Base-by-base conservation (phyloP, 2,888 invertebrate species). In the Creontiades dilutus region DNA sequence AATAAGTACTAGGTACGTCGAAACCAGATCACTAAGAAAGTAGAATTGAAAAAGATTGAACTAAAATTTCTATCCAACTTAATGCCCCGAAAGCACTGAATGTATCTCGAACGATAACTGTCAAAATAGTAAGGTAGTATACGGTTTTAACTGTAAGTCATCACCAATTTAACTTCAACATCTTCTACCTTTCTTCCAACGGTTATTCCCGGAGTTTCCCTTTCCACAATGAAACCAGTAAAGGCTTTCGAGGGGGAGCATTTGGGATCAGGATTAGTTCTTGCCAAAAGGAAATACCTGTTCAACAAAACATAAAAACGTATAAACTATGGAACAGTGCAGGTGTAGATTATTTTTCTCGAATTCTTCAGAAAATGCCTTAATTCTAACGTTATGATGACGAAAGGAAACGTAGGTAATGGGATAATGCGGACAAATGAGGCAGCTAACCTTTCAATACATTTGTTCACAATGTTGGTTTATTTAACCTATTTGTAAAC, bases 161-260 rank as follows among this genome's bases (percentile, higher is more conserved):
- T n/a, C n/a, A n/a, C n/a, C 2, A 7, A 52, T 14, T 5, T 7
- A 52, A 1, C 16, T 52, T 3, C 52, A 52, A n/a, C 27, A 14
- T 28, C n/a, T 52, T 48, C 52, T 94, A 97, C 97, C 95, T 99
- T 99, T 92, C 98, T 96, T 23, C 99, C 99, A 7, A 96, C 96
- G 0, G 95, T 96, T 0, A 99, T 94, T 88, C 99, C 99, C 52
- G 97, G 96, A 92, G 96, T 95, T 3, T 98, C 97, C 37, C 97
- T 95, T 92, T 99, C 99, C 0, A 99, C 98, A 92, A 99, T 97
- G 93, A 99, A 99, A 0, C 97, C 99, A 47, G 99, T 99, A 93
- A 99, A 99, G 0, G 99, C 98, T 94, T 98, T 98, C 92, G 96
- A 95, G 3, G 99, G 95, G 0, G 99, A 96, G 90, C 95, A 95